Conservation (phyloP, 2,113 vertebrate species). For the Anguilla japonica region DNA sequence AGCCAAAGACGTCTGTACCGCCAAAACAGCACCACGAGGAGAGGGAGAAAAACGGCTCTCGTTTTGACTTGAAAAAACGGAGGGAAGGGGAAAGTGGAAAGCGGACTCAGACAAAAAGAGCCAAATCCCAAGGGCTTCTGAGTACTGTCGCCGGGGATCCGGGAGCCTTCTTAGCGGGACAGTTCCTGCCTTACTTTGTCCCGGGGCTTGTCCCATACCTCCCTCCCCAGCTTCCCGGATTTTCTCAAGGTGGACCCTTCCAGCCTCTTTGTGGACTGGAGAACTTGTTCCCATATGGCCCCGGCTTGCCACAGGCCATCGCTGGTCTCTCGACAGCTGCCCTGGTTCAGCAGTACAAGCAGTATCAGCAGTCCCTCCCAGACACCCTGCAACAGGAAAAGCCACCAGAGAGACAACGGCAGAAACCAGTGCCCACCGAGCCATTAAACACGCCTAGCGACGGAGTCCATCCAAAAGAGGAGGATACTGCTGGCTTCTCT, state of each 20-base stretch:
- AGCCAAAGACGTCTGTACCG: constrained; percentile 85
- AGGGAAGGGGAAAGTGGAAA: constrained; percentile 91
- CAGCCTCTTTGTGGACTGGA: constrained; percentile 95
- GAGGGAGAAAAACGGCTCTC: constrained; percentile 85
- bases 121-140: constrained; percentile 94
- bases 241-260: constrained; percentile 93
- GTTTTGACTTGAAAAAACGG: constrained; percentile 85
- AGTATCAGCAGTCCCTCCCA: constrained; percentile 96
- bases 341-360: constrained; percentile 95
- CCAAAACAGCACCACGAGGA: constrained; percentile 91
- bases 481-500: constrained; percentile 86
- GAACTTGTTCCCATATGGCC: constrained; percentile 94
- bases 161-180: constrained; percentile 89
- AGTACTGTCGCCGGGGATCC: constrained; percentile 90
- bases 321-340: constrained; percentile 87
- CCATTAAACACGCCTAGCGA: constrained; percentile 80
- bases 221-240: constrained; percentile 90
- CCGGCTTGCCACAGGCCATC: constrained; percentile 91
- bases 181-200: constrained; percentile 98
- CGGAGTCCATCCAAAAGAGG: constrained; percentile 84
- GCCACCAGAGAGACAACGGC: constrained; percentile 76
- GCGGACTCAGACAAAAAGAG: constrained; percentile 80
- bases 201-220: constrained; percentile 97
- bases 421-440: constrained; percentile 76
- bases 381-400: constrained; percentile 96